Conservation (phyloP, 1,140 invertebrate genomes). For the Drosophila tropicalis region DNA sequence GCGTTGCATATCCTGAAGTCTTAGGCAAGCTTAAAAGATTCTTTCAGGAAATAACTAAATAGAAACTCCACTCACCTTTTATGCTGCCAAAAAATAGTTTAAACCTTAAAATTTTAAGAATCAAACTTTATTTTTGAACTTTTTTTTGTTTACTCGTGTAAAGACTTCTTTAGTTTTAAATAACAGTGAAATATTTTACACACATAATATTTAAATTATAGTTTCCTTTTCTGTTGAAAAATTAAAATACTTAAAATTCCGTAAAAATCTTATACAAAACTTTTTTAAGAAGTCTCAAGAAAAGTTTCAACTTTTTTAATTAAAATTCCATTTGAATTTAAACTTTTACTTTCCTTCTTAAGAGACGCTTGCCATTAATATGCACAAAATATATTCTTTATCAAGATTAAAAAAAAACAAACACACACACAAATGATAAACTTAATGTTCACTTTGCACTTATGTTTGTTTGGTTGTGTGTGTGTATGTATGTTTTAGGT, state of each 20-base stretch:
- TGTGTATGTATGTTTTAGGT: not conserved
- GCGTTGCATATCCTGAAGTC: no score
- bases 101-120: no score
- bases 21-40: no score
- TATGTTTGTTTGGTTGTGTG: not conserved
- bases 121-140: no score
- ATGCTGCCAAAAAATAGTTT: no score
- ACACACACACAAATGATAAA: slow-evolving; percentile 2
- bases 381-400: slow-evolving; percentile 31
- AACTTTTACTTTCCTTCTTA: slow-evolving; percentile 5
- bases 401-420: slow-evolving; percentile 27
- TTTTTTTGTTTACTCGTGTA: no score
- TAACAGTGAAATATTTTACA: not conserved
- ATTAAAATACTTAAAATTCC: not conserved
- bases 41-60: no score
- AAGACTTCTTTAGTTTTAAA: no score
- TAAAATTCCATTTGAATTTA: not conserved
- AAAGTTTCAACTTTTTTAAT: slow-evolving; percentile 1
- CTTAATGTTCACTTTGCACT: slow-evolving; percentile 38
- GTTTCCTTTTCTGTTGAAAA: no score
- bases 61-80: no score
- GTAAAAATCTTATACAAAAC: not conserved
- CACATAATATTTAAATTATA: not conserved
- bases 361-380: slow-evolving; percentile 8
- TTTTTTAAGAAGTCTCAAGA: not conserved